These are phyloP conservation scores for Tenthredo amoena DNA, from an alignment of 2,888 invertebrate genomes.

Conservation along the genomic window DNA sequence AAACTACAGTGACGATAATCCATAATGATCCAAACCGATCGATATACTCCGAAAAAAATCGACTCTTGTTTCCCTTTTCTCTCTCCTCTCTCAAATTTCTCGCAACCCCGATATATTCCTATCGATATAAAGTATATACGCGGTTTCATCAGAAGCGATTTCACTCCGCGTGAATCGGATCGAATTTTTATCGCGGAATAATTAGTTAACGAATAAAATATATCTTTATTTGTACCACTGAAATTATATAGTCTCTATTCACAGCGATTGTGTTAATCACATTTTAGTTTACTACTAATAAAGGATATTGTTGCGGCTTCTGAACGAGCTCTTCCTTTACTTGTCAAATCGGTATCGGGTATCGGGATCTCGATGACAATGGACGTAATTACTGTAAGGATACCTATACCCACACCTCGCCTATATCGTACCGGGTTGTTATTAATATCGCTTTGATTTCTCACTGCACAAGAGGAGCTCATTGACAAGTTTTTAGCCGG, in stretches of 20 bases:
- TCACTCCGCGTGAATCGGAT: background rate
- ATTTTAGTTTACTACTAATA: constrained; percentile 22
- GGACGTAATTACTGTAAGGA: constrained; percentile 33
- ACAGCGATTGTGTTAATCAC: background rate
- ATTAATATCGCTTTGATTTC: constrained; percentile 44
- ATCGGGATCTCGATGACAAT: constrained; percentile 27
- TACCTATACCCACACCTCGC: background rate
- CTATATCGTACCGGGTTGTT: background rate
- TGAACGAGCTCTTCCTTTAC: background rate
- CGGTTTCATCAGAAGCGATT: background rate
- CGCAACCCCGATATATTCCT: background rate
- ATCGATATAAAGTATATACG: background rate
- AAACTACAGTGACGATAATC: constrained; percentile 5
- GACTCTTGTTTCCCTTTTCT: background rate
- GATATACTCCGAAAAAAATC: background rate
- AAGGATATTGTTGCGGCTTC: constrained; percentile 21
- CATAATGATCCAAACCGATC: constrained; percentile 2
- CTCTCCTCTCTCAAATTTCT: background rate
- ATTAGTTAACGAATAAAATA: background rate
- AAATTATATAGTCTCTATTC: background rate
- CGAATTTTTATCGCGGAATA: background rate
- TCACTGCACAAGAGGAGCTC: constrained; percentile 31
- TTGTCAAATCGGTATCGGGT: constrained; percentile 6
- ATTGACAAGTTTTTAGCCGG: background rate
- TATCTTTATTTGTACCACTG: background rate